Base-by-base conservation (phyloP, 1,140 invertebrate genomes). In the Tetranychus urticae region DNA sequence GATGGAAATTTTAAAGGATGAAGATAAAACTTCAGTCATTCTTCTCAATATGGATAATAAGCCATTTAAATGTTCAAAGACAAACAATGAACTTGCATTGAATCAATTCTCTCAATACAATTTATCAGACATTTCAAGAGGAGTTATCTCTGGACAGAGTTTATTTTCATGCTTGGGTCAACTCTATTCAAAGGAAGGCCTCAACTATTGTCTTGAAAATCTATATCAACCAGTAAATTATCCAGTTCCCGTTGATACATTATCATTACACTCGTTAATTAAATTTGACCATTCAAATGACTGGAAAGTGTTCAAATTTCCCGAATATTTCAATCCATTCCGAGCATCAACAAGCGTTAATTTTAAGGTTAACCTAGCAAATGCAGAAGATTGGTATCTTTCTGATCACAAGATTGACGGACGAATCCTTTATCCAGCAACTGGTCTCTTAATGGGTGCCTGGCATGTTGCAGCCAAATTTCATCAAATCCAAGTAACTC, bases 371-470 rank as follows among this genome's bases (percentile, higher is more conserved):
- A 82, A 89, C 73, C 71, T 91, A 3, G 80, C 78, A 33, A 82
- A 82, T 64, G 78, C 81, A 62, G 79, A 81, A 47, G 83, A 93
- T 70, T 73, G 81, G 47, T 91, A 82, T 73, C 75, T 88, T 52
- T 71, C 79, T 45, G 92, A 90, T 31, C 92, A 97, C 70, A 79
- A 79, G 14, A 93, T 97, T 68, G 92, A 97, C 74, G 92, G 90
- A 13, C 79, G 91, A 69, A 77, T 93, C 37, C 73, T 98, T 3
- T 97, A 89, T 75, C 93, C 93, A 13, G 92, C 90, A 52, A 96
- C 92, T 52, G 92, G 90, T 14, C 93, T 96, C 69, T 76, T 97
- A 74, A 80, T 83, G 2, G 71, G 96, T 2, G 89, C 85, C 1
- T 97, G 92, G 92, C 84, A 83, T 71, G 85, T 87, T 0, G 81